Conservation (phyloP, 2,888 invertebrate species). For the Teleogryllus oceanicus region DNA sequence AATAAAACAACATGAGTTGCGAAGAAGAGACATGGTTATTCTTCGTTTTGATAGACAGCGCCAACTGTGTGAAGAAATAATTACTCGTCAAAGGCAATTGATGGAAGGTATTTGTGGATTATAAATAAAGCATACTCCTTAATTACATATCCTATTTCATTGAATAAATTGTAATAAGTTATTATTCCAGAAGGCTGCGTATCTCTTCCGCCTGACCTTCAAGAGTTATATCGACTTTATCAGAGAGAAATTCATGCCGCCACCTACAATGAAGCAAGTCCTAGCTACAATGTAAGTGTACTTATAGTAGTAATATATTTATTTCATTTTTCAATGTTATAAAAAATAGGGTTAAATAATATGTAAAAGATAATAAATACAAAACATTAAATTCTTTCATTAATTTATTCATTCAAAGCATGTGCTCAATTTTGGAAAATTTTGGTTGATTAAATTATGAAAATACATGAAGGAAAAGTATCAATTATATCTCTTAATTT, state of each 20-base stretch:
- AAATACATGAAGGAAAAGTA: too few species aligned
- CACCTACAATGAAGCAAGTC: constrained; percentile 63
- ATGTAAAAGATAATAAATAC: too few species aligned
- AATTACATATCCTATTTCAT: too few species aligned
- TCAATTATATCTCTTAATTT: background rate
- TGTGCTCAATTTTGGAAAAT: too few species aligned
- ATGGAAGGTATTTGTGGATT: constrained; percentile 64
- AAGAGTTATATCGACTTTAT: constrained; percentile 75
- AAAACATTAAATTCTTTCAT: too few species aligned
- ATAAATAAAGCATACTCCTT: background rate
- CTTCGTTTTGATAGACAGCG: constrained; percentile 79
- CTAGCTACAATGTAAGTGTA: constrained; percentile 26
- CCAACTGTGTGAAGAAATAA: constrained; percentile 85
- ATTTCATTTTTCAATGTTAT: background rate
- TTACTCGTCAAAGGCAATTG: constrained; percentile 78
- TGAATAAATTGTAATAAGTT: background rate
- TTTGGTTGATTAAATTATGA: too few species aligned
- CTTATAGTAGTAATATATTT: background rate
- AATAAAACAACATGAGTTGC: constrained; percentile 80
- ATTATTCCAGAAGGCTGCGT: constrained; percentile 60
- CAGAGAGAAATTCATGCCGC: constrained; percentile 85
- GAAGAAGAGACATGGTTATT: constrained; percentile 77
- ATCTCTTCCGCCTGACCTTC: constrained; percentile 68
- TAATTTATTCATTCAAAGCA: too few species aligned
- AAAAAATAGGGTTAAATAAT: background rate